Evolutionary conservation across 2,797 vertebrate species (phyloP), one percentile per base, ranked within the genome.

Genomic region (Gymnopithys bicolor): DNA sequence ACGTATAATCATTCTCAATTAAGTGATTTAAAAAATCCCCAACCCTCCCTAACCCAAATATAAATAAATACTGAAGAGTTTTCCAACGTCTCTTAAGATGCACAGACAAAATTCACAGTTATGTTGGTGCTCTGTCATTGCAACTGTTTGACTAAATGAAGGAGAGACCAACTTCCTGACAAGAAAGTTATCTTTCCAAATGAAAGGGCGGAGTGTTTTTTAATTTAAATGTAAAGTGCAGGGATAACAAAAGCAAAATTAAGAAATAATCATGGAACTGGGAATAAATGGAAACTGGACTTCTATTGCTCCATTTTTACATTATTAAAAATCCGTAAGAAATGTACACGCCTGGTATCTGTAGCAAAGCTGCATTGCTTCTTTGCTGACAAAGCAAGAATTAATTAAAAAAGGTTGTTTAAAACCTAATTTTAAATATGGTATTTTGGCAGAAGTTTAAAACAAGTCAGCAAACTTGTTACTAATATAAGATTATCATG

Each of bases 41-140:
- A 82, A 35, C 8, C 21, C 27, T 63, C 14, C 30, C 10, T 10
- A 49, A 43, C 11, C 4, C 33, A 82, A 81, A 64, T 9, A n/a
- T 23, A 84, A 81, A 52, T 39, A 7, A 76, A 43, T 4, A 64
- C 8, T 37, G 9, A 75, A 35, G 19, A 48, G 18, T 37, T 68
- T 75, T 73, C 39, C 25, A 69, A 58, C 25, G 78, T 62, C 73
- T 81, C 17, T 66, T 53, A 96, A 77, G 75, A 83, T 69, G 62
- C 83, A 95, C 49, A 92, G 69, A 91, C 71, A 95, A 94, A 95
- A 79, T 84, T 86, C 90, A 95, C 95, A 97, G 91, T 94, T 96
- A 92, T 89, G 96, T 19, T 96, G 95, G 93, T 78, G 89, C 81
- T 96, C 95, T 68, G 60, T 90, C 85, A 75, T 69, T 88, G 94